phyloP scores from a whole-genome alignment of 2,888 invertebrate genomes.

The Troilus luridus region DNA sequence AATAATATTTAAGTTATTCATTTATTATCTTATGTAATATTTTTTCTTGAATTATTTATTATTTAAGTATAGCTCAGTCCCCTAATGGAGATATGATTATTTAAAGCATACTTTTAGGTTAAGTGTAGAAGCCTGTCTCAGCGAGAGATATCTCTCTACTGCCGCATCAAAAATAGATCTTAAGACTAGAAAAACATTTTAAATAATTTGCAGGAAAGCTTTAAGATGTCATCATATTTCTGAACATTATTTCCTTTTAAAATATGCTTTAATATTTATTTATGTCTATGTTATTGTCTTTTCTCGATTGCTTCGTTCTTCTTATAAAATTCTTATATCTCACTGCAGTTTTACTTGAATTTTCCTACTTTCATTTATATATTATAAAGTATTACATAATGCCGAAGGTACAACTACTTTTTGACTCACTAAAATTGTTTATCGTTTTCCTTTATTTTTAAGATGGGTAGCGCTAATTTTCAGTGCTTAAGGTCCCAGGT shows the following conservation, averaged over 20 bases:
- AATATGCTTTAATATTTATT: background rate
- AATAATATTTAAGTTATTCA: background rate
- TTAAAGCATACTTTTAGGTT: background rate
- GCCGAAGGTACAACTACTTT: too few relatives aligned
- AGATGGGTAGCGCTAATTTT: too few relatives aligned
- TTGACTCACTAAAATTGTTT: too few relatives aligned
- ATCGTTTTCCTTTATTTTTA: too few relatives aligned
- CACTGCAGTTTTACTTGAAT: too few relatives aligned
- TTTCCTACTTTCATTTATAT: background rate
- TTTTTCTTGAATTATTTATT: background rate
- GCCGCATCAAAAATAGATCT: background rate
- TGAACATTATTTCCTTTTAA: background rate
- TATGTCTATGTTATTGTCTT: too few relatives aligned
- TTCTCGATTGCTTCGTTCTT: too few relatives aligned
- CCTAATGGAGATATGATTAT: background rate
- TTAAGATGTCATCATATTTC: background rate
- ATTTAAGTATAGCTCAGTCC: background rate
- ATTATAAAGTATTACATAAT: background rate
- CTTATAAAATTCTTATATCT: too few relatives aligned
- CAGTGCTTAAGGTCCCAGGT: too few relatives aligned
- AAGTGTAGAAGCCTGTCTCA: slow-evolving; percentile 2
- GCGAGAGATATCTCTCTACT: background rate
- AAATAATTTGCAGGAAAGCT: background rate
- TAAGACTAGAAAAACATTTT: background rate
- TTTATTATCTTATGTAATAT: background rate